A percentile compares a stretch with the other conserved stretches of the same genome.
These are phyloP conservation scores for Clavelina lepadiformis DNA, from an alignment of 23 tunicate genomes.

Conservation along the genomic window DNA sequence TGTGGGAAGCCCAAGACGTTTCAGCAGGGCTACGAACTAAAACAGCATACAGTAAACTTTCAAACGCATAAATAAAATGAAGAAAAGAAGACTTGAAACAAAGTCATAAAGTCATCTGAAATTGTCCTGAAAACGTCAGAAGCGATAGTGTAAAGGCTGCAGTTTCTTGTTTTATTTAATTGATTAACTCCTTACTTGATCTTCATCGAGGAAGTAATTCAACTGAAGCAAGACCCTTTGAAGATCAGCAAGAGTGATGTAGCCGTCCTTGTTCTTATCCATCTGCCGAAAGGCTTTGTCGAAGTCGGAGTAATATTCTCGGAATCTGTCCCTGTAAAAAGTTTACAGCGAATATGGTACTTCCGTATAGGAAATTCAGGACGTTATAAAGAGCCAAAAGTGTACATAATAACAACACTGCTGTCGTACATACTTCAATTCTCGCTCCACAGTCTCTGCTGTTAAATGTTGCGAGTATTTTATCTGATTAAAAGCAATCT, in stretches of 20 bases:
- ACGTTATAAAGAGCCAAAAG: too few species aligned
- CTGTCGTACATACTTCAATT: slow-evolving; percentile 76
- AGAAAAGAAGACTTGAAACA: background rate
- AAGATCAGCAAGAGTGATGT: slow-evolving; percentile 71
- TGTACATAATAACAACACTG: too few species aligned
- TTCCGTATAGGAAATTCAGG: too few species aligned
- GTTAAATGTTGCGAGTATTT: slow-evolving; percentile 45
- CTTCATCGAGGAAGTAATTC: slow-evolving; percentile 72
- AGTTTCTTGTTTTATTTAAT: too few species aligned
- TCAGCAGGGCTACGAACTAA: slow-evolving; percentile 56
- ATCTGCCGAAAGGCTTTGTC: slow-evolving; percentile 76
- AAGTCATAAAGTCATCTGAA: too few species aligned
- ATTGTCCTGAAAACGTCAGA: too few species aligned
- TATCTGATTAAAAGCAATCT: slow-evolving; percentile 67
- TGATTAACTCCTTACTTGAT: slow-evolving; percentile 83
- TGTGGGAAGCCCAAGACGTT: slow-evolving; percentile 60
- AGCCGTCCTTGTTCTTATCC: slow-evolving; percentile 84
- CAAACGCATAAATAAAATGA: background rate
- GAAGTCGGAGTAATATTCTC: slow-evolving; percentile 81
- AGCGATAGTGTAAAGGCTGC: too few species aligned
- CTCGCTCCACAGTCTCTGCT: slow-evolving; percentile 70
- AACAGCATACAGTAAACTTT: background rate
- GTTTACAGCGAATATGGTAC: background rate
- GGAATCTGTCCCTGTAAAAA: slow-evolving; percentile 71
- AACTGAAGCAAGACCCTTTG: slow-evolving; percentile 69